Evolutionary conservation across 2,113 vertebrate genomes (phyloP), one percentile per base, ranked within the genome.

Genomic region (Pitta sordida): DNA sequence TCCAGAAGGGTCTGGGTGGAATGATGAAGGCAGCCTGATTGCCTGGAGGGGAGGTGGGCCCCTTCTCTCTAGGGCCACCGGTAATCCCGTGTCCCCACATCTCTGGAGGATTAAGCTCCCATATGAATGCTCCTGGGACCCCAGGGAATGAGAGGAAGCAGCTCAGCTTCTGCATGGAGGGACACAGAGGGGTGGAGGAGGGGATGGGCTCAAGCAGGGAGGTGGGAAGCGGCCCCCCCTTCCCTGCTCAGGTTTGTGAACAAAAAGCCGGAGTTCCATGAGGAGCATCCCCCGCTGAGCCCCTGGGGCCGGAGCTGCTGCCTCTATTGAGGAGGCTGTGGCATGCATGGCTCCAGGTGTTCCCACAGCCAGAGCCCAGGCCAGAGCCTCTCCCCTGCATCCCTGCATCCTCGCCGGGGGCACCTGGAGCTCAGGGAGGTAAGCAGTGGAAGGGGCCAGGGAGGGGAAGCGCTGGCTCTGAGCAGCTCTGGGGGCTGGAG

Each of bases 301-400:
- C 95, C 96, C 95, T 36, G 83, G 27, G 92, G 96, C 93, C 3
- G 13, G 55, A 9, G 22, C 71, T 36, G 68, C 92, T 80, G 84
- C 36, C 27, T 18, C 75, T 74, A 88, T 94, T 95, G 89, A 94
- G 84, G 34, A 2, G 1, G 78, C 81, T 95, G 13, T 67, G 94
- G 89, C 90, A 95, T 95, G 94, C 94, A 94, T 94, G 91, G 82
- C 93, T 94, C 87, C 94, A 90, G 95, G 95, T 91, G 87, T 10
- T 93, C 63, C 58, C 79, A 88, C 83, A 56, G 65, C 0, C 17
- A 59, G 62, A 49, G 11, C 21, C 2, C 39, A 37, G 62, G 53
- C 78, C 65, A 95, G 92, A 92, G 89, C 92, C 91, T 91, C 79
- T 69, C 11, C 51, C 41, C 71, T 8, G 60, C 86, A 60, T 34